A percentile compares a stretch with the other conserved stretches of the same genome.
phyloP scores from a whole-genome alignment of 2,888 invertebrate genomes.

The Parnassius glacialis region DNA sequence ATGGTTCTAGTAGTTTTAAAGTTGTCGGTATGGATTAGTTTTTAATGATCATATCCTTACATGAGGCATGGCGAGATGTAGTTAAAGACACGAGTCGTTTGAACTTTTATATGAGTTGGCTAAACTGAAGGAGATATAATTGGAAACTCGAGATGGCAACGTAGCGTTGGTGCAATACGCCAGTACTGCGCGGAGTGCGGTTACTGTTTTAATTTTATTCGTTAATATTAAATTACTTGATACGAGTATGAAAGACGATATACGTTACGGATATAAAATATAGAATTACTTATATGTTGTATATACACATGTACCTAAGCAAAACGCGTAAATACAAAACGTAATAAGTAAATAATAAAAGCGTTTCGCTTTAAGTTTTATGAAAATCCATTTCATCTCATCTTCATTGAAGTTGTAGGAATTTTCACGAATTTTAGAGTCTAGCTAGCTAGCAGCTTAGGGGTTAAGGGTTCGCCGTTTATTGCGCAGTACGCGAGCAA shows the following conservation, averaged over 20 bases:
- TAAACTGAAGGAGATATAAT: constrained; percentile 72
- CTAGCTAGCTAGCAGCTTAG: too few species aligned
- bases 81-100: constrained; percentile 58
- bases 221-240: constrained; percentile 44
- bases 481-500: too few species aligned
- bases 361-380: too few species aligned
- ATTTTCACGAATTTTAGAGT: too few species aligned
- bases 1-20: constrained; percentile 19
- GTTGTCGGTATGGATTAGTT: constrained; percentile 37
- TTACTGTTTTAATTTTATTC: constrained; percentile 57
- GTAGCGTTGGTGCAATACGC: constrained; percentile 45
- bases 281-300: too few species aligned
- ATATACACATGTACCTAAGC: too few species aligned
- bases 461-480: too few species aligned
- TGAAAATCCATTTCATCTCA: too few species aligned
- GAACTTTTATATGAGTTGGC: constrained; percentile 76
- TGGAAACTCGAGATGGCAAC: constrained; percentile 65
- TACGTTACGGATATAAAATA: too few species aligned
- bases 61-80: constrained; percentile 42
- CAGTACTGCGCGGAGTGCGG: constrained; percentile 42
- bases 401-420: too few species aligned
- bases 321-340: too few species aligned
- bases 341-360: too few species aligned
- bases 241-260: not conserved
- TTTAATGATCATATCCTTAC: constrained; percentile 41